These are phyloP conservation scores for Microctenopoma stevenorrisi DNA, from an alignment of 2,797 vertebrate species.

Conservation along the genomic window DNA sequence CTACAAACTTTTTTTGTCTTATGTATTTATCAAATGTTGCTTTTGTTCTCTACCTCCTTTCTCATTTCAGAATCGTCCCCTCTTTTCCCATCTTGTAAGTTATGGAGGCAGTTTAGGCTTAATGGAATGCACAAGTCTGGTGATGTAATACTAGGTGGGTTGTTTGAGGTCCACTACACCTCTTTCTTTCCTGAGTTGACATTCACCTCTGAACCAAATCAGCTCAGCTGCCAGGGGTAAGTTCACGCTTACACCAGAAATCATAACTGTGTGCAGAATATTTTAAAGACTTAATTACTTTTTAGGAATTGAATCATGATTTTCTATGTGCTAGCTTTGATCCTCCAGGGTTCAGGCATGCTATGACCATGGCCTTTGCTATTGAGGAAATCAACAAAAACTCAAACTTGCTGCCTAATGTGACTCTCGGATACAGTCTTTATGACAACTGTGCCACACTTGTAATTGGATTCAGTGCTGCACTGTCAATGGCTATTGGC, in stretches of 20 bases:
- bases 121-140: conserved; percentile 67
- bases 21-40: no score
- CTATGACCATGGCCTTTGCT: conserved; percentile 79
- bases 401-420: conserved; percentile 73
- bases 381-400: conserved; percentile 81
- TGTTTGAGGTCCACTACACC: conserved; percentile 76
- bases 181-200: conserved; percentile 70
- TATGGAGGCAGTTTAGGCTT: conserved; percentile 45
- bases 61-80: conserved; percentile 10
- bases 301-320: no score
- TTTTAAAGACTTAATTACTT: no score
- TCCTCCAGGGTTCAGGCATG: conserved; percentile 66
- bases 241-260: no score
- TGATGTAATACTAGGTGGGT: conserved; percentile 76
- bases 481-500: conserved; percentile 67
- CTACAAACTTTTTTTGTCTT: no score
- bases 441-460: conserved; percentile 82
- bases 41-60: conserved; percentile 11
- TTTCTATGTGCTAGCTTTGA: no score
- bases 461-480: conserved; percentile 74
- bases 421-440: conserved; percentile 81
- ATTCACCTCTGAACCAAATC: conserved; percentile 71
- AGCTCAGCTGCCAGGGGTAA: conserved; percentile 65
- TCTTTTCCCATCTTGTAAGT: conserved; percentile 28
- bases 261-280: no score